Percentiles rank a stretch among this genome's conserved stretches.
Conservation (phyloP, 2,888 invertebrate species). For the Macrophya annulata region DNA sequence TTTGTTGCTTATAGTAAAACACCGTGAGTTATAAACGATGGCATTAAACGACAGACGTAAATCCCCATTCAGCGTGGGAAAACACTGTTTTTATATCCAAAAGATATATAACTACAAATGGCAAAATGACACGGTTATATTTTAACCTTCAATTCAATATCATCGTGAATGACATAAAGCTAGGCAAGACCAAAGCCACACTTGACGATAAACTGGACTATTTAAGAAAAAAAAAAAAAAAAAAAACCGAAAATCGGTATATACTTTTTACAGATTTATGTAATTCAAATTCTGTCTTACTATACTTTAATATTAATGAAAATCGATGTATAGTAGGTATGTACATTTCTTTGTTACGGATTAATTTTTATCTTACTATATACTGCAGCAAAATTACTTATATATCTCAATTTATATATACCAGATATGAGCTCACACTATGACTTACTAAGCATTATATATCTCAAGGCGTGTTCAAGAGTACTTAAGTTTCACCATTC, state of each 20-base stretch:
- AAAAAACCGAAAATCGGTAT: no score
- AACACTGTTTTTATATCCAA: neutral
- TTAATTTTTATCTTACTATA: no score
- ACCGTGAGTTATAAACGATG: constrained; percentile 25
- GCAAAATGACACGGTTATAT: neutral
- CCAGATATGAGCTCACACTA: neutral
- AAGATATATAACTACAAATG: constrained; percentile 2
- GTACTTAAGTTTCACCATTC: constrained; percentile 20
- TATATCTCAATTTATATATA: neutral
- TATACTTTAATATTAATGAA: no score
- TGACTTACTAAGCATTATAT: neutral
- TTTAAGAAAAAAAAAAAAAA: no score
- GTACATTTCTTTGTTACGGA: no score
- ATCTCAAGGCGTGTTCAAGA: neutral
- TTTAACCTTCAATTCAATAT: neutral
- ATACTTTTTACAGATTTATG: no score
- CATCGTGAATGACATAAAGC: neutral
- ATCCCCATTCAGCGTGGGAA: constrained; percentile 27
- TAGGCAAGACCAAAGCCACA: neutral
- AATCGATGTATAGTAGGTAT: no score
- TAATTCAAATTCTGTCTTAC: no score
- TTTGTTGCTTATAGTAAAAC: constrained; percentile 11
- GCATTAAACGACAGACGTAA: constrained; percentile 18
- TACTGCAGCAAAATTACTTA: no score
- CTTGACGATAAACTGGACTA: no score